These are phyloP conservation scores for Melanerpes aurifrons DNA, from an alignment of 2,113 vertebrate genomes.

Conservation along the genomic window DNA sequence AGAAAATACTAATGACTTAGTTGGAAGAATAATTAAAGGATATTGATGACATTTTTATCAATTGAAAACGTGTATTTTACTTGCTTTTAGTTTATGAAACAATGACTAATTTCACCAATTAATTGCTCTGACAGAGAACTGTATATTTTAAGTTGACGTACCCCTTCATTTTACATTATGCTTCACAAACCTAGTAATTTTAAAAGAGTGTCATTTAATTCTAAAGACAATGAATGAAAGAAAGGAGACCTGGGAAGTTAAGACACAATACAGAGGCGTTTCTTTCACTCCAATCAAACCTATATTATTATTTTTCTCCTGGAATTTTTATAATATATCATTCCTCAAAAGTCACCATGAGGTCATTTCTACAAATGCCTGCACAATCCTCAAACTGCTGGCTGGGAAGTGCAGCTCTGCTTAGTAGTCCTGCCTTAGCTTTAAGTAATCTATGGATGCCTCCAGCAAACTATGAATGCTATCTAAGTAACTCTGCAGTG, in stretches of 20 bases:
- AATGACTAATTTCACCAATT: slow-evolving; percentile 63
- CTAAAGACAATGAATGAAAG: slow-evolving; percentile 40
- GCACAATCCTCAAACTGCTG: slow-evolving; percentile 3
- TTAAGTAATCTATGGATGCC: slow-evolving; percentile 4
- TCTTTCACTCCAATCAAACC: neutral
- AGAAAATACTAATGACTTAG: slow-evolving; percentile 56
- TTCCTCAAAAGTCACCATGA: neutral
- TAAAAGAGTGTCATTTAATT: slow-evolving; percentile 55
- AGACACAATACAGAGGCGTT: slow-evolving; percentile 22
- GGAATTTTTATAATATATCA: neutral
- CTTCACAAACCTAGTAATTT: slow-evolving; percentile 59
- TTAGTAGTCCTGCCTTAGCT: neutral
- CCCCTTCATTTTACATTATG: slow-evolving; percentile 59
- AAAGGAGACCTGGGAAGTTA: slow-evolving; percentile 31
- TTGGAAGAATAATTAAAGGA: slow-evolving; percentile 61
- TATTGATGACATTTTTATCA: slow-evolving; percentile 52
- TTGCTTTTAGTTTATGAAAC: slow-evolving; percentile 61
- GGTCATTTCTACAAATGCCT: slow-evolving; percentile 23
- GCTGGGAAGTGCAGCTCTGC: neutral
- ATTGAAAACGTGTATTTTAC: slow-evolving; percentile 60
- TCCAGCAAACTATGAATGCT: neutral
- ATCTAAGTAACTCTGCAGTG: neutral
- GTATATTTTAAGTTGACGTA: slow-evolving; percentile 47
- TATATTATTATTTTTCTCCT: slow-evolving; percentile 11
- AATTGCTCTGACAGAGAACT: slow-evolving; percentile 53